Evolutionary conservation across 2,888 invertebrate species (phyloP), one percentile per base, ranked within the genome.

Genomic region (Netelia inedita): DNA sequence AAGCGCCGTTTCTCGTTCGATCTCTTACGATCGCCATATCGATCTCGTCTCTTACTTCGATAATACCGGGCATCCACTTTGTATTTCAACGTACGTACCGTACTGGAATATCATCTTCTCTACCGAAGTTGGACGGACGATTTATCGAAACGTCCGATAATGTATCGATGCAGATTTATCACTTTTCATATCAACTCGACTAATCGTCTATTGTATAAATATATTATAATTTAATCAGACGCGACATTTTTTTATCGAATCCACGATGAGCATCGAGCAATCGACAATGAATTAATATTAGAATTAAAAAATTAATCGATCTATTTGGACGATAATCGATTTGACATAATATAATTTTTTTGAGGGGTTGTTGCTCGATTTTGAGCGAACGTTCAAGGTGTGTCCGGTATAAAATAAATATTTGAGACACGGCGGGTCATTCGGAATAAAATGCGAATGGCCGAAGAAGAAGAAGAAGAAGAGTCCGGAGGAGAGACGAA

Each of bases 331-430:
- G 35, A 5, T 6, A 35, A 35, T 35, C 35, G 35, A 35, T 35
- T 1, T 35, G 35, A 35, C 1, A 35, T 35, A 23, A 80, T 75
- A 68, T 63, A 35, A 6, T 57, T 19, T 46, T 14, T 28, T 16
- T 11, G 6, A n/a, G n/a, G 46, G 11, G 21, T 69, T n/a, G 14
- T 23, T 6, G 11, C 46, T n/a, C 23, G 63, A 28, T 35, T 43
- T 61, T 41, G 3, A 35, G 59, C 19, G n/a, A 65, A 81, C 66
- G 69, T 53, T 19, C 57, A 75, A 63, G 86, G 86, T 86, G 87
- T 80, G 88, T 88, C 79, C 87, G 85, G 85, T 87, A 89, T 90
- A 90, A 90, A 89, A 90, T 90, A 91, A 91, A 91, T 91, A 91
- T 91, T 88, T 87, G 88, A 87, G 87, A 65, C 57, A 72, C 9